phyloP scores from a whole-genome alignment of 2,888 invertebrate species.

The Apantesis nais region DNA sequence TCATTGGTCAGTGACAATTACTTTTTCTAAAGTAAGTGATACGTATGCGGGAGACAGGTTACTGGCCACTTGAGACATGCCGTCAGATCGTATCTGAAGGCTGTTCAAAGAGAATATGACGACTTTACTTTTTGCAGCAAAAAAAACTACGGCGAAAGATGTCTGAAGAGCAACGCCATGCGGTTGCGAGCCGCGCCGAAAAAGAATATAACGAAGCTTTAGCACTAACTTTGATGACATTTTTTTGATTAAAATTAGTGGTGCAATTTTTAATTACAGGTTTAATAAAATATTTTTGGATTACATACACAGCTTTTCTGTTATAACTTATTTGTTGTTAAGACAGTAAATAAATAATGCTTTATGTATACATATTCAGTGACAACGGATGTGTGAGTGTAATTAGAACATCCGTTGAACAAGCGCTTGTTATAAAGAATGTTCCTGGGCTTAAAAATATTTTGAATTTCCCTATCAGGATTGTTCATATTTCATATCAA shows the following conservation, averaged over 20 bases:
- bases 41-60: constrained; percentile 59
- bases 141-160: constrained; percentile 65
- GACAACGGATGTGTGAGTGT: background rate
- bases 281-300: background rate
- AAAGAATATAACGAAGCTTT: constrained; percentile 69
- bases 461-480: too few relatives aligned
- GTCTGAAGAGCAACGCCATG: constrained; percentile 71
- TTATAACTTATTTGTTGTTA: background rate
- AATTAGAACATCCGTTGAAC: background rate
- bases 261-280: constrained; percentile 34
- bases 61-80: constrained; percentile 68
- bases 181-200: constrained; percentile 60
- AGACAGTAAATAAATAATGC: background rate
- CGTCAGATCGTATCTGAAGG: constrained; percentile 69
- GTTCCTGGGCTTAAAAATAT: too few relatives aligned
- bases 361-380: background rate
- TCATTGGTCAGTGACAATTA: constrained; percentile 50
- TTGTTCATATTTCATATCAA: too few relatives aligned
- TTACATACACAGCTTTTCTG: background rate
- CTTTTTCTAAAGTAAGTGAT: constrained; percentile 48
- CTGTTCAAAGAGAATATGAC: constrained; percentile 67
- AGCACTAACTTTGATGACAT: constrained; percentile 57
- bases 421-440: background rate
- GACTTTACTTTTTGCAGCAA: constrained; percentile 69
- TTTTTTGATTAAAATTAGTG: constrained; percentile 40